Conservation (phyloP, 2,797 vertebrate species). For the Gobio occitaniae region DNA sequence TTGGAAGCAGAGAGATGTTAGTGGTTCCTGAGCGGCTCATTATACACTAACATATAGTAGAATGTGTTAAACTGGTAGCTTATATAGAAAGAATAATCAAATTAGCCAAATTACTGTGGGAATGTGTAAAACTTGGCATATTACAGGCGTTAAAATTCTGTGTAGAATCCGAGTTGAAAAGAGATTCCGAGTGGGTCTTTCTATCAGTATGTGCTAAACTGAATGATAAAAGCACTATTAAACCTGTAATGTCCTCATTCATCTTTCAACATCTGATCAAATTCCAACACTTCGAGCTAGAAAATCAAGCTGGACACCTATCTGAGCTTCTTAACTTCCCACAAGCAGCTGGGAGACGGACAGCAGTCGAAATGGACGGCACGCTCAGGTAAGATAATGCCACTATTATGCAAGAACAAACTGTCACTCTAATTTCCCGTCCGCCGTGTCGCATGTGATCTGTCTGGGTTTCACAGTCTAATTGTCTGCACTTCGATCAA, state of each 20-base stretch:
- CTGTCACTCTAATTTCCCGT: not conserved
- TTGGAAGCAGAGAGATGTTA: too few species aligned
- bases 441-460: not conserved
- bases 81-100: not conserved
- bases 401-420: conserved; percentile 8
- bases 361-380: conserved; percentile 9
- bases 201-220: not conserved
- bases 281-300: not conserved
- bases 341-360: conserved; percentile 1
- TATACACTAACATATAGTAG: not conserved
- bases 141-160: not conserved
- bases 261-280: conserved; percentile 14
- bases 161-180: not conserved
- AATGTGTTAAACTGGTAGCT: not conserved
- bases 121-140: not conserved
- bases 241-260: conserved; percentile 20
- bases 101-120: not conserved
- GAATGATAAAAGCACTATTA: conserved; percentile 16
- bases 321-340: conserved; percentile 1
- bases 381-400: conserved; percentile 7
- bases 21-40: too few species aligned
- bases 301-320: not conserved
- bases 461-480: conserved; percentile 25
- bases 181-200: not conserved
- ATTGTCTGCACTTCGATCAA: conserved; percentile 40